Evolutionary conservation across 1,140 invertebrate genomes (phyloP).

Genomic region (Pemphigus obesinymphae): DNA sequence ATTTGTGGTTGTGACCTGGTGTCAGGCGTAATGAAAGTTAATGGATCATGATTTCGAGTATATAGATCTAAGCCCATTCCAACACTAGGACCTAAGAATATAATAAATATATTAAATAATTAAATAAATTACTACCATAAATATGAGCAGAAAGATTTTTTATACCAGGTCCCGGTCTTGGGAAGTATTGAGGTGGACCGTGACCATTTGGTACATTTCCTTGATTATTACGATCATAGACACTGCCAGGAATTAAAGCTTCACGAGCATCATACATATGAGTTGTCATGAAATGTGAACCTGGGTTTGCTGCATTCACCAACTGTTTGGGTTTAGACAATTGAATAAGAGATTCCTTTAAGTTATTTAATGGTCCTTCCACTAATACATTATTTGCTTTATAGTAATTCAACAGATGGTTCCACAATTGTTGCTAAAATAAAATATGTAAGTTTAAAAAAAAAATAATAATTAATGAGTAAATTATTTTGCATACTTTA

Average conservation of each 20-base stretch:
- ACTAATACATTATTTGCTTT: slow-evolving; percentile 97
- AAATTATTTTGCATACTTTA: slow-evolving; percentile 56
- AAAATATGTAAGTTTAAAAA: neutral
- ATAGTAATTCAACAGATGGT: slow-evolving; percentile 94
- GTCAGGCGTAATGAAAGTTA: slow-evolving; percentile 87
- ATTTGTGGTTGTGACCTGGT: slow-evolving; percentile 62
- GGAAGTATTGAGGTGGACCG: slow-evolving; percentile 21
- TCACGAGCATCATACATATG: slow-evolving; percentile 89
- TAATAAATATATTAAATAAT: neutral
- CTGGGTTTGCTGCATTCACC: slow-evolving; percentile 88
- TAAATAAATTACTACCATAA: neutral
- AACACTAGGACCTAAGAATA: slow-evolving; percentile 47
- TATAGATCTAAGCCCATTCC: slow-evolving; percentile 55
- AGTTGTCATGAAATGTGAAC: slow-evolving; percentile 94
- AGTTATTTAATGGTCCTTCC: slow-evolving; percentile 94
- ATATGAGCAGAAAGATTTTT: neutral
- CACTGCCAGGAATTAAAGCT: slow-evolving; percentile 78
- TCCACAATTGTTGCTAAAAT: slow-evolving; percentile 81
- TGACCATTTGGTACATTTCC: slow-evolving; percentile 36
- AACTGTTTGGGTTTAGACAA: slow-evolving; percentile 96
- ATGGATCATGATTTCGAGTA: slow-evolving; percentile 76
- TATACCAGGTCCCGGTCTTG: slow-evolving; percentile 26
- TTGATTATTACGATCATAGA: slow-evolving; percentile 62
- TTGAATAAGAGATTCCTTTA: slow-evolving; percentile 94
- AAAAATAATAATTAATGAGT: neutral